These are phyloP conservation scores for Meteorus sp. DNA, from an alignment of 1,140 invertebrate species.

Conservation along the genomic window DNA sequence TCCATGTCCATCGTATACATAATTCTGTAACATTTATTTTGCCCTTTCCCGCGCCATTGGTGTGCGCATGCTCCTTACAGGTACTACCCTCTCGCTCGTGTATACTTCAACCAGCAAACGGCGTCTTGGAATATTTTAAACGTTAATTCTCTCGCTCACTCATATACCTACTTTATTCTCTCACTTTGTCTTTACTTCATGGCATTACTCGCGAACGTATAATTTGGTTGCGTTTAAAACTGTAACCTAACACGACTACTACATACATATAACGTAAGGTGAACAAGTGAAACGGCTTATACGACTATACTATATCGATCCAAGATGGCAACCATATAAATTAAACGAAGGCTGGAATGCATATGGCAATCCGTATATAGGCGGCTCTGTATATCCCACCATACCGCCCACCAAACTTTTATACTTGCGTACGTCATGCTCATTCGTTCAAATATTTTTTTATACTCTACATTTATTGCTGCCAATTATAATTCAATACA, in stretches of 20 bases:
- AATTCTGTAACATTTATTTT: constrained; percentile 56
- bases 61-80: constrained; percentile 5
- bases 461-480: too few species aligned
- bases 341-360: constrained; percentile 13
- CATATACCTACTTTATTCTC: background rate
- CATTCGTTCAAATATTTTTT: too few species aligned
- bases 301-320: constrained; percentile 48
- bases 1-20: constrained; percentile 21
- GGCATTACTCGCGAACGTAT: constrained; percentile 42
- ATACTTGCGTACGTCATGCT: too few species aligned
- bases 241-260: constrained; percentile 56
- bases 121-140: constrained; percentile 51
- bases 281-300: constrained; percentile 21
- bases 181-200: background rate
- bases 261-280: constrained; percentile 27
- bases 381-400: background rate
- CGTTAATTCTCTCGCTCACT: constrained; percentile 22
- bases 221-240: constrained; percentile 55
- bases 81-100: too few species aligned
- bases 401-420: background rate
- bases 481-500: too few species aligned
- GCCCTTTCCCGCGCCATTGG: constrained; percentile 51
- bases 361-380: background rate
- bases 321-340: constrained; percentile 53
- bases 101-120: constrained; percentile 24